Conservation (phyloP, 2,797 vertebrate species). For the Rhynchonycteris naso region DNA sequence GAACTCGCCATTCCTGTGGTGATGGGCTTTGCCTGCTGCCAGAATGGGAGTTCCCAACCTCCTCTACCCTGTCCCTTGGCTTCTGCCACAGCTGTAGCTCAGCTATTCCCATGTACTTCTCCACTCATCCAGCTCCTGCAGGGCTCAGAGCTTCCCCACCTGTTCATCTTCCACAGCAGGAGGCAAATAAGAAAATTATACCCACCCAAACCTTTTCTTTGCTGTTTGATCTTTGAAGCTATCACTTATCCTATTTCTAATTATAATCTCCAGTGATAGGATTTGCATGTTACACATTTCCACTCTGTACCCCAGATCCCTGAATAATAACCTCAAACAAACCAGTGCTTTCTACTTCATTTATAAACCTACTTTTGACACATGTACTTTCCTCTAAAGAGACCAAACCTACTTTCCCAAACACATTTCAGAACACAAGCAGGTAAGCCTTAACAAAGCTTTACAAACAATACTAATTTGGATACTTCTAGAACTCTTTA, state of each 20-base stretch:
- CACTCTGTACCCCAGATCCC: background rate
- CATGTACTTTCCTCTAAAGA: background rate
- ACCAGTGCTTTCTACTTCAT: background rate
- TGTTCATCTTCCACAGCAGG: background rate
- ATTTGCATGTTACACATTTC: background rate
- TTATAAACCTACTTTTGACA: background rate
- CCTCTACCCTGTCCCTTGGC: background rate
- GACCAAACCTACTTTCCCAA: constrained; percentile 8
- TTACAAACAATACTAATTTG: background rate
- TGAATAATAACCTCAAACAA: background rate
- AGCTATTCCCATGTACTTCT: background rate
- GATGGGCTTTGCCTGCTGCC: background rate
- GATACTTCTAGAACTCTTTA: background rate
- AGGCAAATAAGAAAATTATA: background rate
- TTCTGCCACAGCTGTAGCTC: background rate
- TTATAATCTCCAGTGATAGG: background rate
- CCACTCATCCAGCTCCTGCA: too few species aligned
- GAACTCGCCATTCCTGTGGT: background rate
- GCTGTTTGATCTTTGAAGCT: background rate
- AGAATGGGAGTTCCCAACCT: background rate
- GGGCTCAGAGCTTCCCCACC: background rate
- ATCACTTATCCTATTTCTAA: background rate
- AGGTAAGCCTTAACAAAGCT: background rate
- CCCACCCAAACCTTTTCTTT: background rate
- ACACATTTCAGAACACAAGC: background rate